These are phyloP conservation scores for Dasypolia templi DNA, from an alignment of 2,888 invertebrate genomes.

Conservation along the genomic window DNA sequence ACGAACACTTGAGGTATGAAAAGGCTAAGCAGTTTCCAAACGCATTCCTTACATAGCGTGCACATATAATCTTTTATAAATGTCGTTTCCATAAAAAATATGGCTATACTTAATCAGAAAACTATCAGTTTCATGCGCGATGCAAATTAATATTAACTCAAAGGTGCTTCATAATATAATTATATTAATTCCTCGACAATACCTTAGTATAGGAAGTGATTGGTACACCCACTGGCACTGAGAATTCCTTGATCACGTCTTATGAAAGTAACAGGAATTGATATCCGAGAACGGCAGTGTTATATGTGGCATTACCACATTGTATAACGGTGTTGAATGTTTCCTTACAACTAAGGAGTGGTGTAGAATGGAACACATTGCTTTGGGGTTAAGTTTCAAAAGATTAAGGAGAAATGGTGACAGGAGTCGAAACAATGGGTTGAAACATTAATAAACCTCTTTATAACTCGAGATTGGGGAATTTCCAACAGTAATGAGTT, in stretches of 20 bases:
- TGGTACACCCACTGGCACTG: background rate
- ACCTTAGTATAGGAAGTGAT: background rate
- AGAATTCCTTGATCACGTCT: constrained; percentile 18
- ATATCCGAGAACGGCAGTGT: constrained; percentile 17
- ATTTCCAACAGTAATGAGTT: no score
- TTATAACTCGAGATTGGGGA: background rate
- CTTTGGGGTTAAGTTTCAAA: background rate
- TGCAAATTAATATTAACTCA: background rate
- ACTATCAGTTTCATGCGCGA: background rate
- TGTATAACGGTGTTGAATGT: constrained; percentile 13
- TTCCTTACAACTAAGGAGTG: constrained; percentile 3
- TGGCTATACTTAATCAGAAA: background rate
- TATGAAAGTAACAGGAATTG: constrained; percentile 29
- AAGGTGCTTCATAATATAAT: background rate
- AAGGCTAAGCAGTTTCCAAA: background rate
- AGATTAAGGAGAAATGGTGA: background rate
- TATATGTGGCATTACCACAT: constrained; percentile 10
- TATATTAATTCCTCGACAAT: background rate
- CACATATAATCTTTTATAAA: background rate
- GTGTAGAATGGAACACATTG: background rate
- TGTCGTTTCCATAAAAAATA: background rate
- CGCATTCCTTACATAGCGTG: background rate
- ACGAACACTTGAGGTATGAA: background rate
- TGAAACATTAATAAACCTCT: background rate
- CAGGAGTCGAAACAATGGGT: no score